Evolutionary conservation across 2,113 vertebrate genomes (phyloP).

Genomic region (Pungitius pungitius): DNA sequence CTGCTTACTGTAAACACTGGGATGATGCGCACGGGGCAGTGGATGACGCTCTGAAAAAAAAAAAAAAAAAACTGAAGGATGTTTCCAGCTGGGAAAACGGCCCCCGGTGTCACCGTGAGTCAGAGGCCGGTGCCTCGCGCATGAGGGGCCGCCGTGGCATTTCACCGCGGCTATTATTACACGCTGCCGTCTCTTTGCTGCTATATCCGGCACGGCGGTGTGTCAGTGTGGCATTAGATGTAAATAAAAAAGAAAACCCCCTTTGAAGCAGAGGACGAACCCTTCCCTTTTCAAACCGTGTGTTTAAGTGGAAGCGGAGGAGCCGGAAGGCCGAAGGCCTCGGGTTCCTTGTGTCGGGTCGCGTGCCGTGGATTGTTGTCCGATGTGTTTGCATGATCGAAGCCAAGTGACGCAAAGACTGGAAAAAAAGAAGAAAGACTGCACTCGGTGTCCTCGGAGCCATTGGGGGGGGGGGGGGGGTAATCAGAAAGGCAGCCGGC

Average conservation of each 20-base stretch:
- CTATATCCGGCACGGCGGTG: slow-evolving; percentile 63
- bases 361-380: slow-evolving; percentile 38
- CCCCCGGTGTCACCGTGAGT: slow-evolving; percentile 57
- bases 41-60: slow-evolving; percentile 39
- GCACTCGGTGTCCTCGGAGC: slow-evolving; percentile 59
- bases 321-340: slow-evolving; percentile 44
- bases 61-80: slow-evolving; percentile 52
- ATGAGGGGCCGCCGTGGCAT: slow-evolving; percentile 66
- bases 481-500: slow-evolving; percentile 48
- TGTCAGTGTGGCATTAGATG: slow-evolving; percentile 50
- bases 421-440: slow-evolving; percentile 18
- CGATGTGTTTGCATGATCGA: slow-evolving; percentile 31
- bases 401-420: slow-evolving; percentile 21
- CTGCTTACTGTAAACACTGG: slow-evolving; percentile 67
- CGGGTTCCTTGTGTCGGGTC: slow-evolving; percentile 39
- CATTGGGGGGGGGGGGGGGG: slow-evolving; percentile 26
- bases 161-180: slow-evolving; percentile 72
- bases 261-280: slow-evolving; percentile 60
- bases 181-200: slow-evolving; percentile 61
- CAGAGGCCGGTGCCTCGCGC: slow-evolving; percentile 61
- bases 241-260: slow-evolving; percentile 67
- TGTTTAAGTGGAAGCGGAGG: slow-evolving; percentile 39
- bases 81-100: slow-evolving; percentile 52
- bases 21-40: slow-evolving; percentile 20
- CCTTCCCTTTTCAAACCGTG: slow-evolving; percentile 19